A percentile compares a stretch with the other conserved stretches of the same genome.
Conservation (phyloP, 2,797 vertebrate genomes). For the Anguilla marmorata region DNA sequence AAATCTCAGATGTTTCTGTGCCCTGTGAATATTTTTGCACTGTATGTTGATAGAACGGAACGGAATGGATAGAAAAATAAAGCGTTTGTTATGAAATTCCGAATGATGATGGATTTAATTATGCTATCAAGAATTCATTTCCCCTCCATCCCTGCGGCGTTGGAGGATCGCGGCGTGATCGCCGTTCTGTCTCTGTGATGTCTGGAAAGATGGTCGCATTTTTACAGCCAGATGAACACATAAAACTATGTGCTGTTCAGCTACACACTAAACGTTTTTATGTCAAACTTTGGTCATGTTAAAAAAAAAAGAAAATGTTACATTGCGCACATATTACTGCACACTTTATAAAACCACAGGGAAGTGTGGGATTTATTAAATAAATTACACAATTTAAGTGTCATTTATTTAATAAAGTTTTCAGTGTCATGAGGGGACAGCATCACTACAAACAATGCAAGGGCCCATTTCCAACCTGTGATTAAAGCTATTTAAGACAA, state of each 20-base stretch:
- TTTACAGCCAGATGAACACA: constrained; percentile 32
- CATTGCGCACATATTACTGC: background rate
- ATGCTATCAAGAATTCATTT: constrained; percentile 16
- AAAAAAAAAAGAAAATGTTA: background rate
- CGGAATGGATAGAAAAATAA: constrained; percentile 8
- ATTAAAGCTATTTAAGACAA: background rate
- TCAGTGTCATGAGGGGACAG: background rate
- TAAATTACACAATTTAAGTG: background rate
- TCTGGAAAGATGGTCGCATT: constrained; percentile 23
- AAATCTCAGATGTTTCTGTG: background rate
- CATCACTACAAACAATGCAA: background rate
- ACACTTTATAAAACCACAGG: background rate
- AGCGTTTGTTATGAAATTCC: background rate
- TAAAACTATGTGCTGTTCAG: constrained; percentile 23
- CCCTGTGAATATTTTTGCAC: background rate
- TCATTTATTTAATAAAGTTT: background rate
- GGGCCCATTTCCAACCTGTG: background rate
- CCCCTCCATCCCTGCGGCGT: background rate
- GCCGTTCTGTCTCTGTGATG: constrained; percentile 18
- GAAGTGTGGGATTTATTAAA: background rate
- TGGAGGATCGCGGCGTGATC: constrained; percentile 2
- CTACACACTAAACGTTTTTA: constrained; percentile 29
- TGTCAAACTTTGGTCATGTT: constrained; percentile 20
- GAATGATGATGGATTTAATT: constrained; percentile 18
- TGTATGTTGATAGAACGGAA: background rate